phyloP scores from a whole-genome alignment of 2,888 invertebrate genomes.

The Caenorhabditis afra region DNA sequence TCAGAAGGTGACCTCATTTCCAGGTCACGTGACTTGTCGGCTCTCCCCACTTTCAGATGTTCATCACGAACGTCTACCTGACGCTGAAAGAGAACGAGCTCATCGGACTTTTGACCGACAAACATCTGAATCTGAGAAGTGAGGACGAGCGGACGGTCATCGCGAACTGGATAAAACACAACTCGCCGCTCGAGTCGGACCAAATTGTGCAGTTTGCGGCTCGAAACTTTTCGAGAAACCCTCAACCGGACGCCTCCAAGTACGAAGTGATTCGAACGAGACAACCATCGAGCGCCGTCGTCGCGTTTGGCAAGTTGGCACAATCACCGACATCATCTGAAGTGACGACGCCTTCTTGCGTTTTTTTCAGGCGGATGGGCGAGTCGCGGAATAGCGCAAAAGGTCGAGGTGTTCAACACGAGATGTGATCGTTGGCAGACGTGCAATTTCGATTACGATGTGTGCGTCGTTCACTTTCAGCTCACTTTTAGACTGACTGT shows the following conservation, averaged over 20 bases:
- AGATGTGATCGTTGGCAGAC: conserved; percentile 52
- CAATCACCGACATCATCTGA: not conserved
- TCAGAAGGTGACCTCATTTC: conserved; percentile 29
- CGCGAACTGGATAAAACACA: conserved; percentile 44
- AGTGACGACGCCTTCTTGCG: too few relatives aligned
- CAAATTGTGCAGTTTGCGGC: conserved; percentile 31
- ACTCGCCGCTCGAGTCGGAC: conserved; percentile 31
- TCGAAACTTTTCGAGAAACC: conserved; percentile 30
- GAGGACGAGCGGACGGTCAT: conserved; percentile 43
- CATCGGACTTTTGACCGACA: conserved; percentile 51
- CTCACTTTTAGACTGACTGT: not conserved
- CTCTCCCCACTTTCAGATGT: conserved; percentile 27
- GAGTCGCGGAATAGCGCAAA: conserved; percentile 42
- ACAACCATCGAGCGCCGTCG: conserved; percentile 39
- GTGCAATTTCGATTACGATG: conserved; percentile 44
- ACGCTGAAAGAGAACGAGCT: conserved; percentile 48
- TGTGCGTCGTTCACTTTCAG: conserved; percentile 13
- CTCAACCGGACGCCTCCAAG: conserved; percentile 35
- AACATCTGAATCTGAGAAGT: conserved; percentile 40
- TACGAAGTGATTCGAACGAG: conserved; percentile 55
- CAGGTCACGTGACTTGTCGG: too few relatives aligned
- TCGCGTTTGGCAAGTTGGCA: conserved; percentile 39
- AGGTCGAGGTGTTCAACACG: conserved; percentile 61
- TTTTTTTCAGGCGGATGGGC: conserved; percentile 65
- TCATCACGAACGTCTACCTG: conserved; percentile 40